phyloP scores from a whole-genome alignment of 2,888 invertebrate genomes.

The Torymus texanus region DNA sequence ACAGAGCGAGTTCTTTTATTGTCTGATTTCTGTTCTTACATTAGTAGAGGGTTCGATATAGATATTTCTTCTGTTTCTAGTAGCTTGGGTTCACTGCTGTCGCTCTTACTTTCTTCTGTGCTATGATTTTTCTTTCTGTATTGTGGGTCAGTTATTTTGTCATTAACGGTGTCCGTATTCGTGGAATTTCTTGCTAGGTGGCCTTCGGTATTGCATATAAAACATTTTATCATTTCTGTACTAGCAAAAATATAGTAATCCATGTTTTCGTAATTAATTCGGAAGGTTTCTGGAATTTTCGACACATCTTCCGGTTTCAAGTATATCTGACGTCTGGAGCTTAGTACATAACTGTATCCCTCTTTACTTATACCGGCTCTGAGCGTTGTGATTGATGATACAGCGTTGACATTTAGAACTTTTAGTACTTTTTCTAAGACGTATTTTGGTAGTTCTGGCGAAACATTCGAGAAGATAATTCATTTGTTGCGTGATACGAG shows the following conservation, averaged over 20 bases:
- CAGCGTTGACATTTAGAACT: not conserved
- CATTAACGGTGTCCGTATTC: not conserved
- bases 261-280: constrained; percentile 5
- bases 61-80: not conserved
- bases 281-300: constrained; percentile 13
- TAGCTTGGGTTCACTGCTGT: not conserved
- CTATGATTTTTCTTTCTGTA: not conserved
- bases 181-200: constrained; percentile 23
- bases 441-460: constrained; percentile 9
- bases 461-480: constrained; percentile 24
- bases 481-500: not conserved
- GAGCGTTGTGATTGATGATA: not conserved
- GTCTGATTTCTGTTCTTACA: too few species aligned
- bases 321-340: constrained; percentile 34
- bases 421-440: constrained; percentile 1
- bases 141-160: too few species aligned
- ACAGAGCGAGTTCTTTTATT: constrained; percentile 6
- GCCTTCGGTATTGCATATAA: constrained; percentile 24
- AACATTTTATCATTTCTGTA: constrained; percentile 9
- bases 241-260: constrained; percentile 8
- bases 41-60: not conserved
- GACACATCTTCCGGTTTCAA: constrained; percentile 12
- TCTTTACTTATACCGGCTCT: not conserved
- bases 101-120: not conserved
- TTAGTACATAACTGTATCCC: constrained; percentile 18